Evolutionary conservation across 1,140 invertebrate species (phyloP).

Genomic region (Saccostrea echinata): DNA sequence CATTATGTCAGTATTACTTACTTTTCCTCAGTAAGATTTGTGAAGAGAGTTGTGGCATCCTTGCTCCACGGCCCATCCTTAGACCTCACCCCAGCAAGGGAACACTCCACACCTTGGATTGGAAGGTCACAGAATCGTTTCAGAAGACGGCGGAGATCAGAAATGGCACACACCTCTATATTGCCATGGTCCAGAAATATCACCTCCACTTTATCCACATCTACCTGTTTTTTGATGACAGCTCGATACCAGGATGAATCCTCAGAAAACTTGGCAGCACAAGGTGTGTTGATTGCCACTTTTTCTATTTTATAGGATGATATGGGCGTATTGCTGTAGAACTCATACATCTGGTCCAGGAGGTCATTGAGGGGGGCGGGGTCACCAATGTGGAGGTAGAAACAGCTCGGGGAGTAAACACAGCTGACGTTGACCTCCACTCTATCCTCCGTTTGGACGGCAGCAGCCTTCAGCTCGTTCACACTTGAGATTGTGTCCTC

Average conservation of each 20-base stretch:
- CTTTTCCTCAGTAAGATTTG: conserved; percentile 63
- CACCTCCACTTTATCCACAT: conserved; percentile 85
- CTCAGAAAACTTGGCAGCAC: conserved; percentile 86
- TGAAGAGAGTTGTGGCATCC: conserved; percentile 59
- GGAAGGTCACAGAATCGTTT: conserved; percentile 57
- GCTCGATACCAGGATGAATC: conserved; percentile 90
- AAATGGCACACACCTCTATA: conserved; percentile 68
- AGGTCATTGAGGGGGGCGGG: conserved; percentile 55
- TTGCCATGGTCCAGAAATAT: conserved; percentile 83
- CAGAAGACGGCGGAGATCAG: conserved; percentile 54
- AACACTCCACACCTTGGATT: conserved; percentile 88
- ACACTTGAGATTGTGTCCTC: background rate
- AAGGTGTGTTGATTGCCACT: conserved; percentile 77
- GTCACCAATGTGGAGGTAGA: conserved; percentile 68
- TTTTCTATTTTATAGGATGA: background rate
- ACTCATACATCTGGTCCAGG: conserved; percentile 67
- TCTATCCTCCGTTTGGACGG: conserved; percentile 56
- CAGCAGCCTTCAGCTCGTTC: conserved; percentile 43
- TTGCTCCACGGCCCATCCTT: conserved; percentile 62
- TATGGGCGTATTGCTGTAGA: conserved; percentile 48
- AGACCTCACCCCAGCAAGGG: conserved; percentile 80
- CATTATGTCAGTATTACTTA: conserved; percentile 43
- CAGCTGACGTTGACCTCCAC: conserved; percentile 62
- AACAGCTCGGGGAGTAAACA: conserved; percentile 65
- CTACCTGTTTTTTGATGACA: conserved; percentile 80